These are phyloP conservation scores for Thunnus maccoyii DNA, from an alignment of 2,113 vertebrate species.

Conservation along the genomic window DNA sequence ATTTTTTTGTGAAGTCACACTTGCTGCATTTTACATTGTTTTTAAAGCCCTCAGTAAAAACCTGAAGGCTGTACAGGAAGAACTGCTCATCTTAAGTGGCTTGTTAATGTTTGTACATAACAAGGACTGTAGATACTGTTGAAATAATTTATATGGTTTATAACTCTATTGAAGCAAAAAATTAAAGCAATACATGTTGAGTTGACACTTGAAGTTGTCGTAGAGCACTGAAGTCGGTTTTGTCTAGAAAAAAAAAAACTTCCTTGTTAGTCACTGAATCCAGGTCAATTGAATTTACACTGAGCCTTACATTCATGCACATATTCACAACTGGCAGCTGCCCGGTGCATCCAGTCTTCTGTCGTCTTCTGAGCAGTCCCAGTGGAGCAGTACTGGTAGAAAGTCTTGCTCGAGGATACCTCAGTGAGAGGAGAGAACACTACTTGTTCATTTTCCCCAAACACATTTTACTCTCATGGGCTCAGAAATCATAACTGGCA, in stretches of 20 bases:
- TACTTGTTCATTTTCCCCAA: slow-evolving; percentile 17
- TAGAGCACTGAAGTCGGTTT: slow-evolving; percentile 18
- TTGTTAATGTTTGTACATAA: slow-evolving; percentile 68
- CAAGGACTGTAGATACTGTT: slow-evolving; percentile 55
- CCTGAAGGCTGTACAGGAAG: slow-evolving; percentile 25
- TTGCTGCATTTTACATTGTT: slow-evolving; percentile 55
- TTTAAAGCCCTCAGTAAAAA: slow-evolving; percentile 46
- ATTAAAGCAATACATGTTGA: slow-evolving; percentile 46
- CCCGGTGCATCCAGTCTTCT: neutral
- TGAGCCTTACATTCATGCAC: neutral
- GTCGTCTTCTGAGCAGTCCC: neutral
- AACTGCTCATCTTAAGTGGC: slow-evolving; percentile 20
- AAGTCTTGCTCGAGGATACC: neutral
- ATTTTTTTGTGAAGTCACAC: slow-evolving; percentile 39
- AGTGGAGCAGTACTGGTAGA: neutral
- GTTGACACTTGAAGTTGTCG: slow-evolving; percentile 1
- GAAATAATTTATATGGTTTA: slow-evolving; percentile 56
- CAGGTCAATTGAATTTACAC: neutral
- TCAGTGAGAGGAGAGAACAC: slow-evolving; percentile 3
- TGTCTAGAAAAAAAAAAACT: slow-evolving; percentile 6
- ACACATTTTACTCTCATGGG: neutral
- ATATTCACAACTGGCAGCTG: slow-evolving; percentile 4
- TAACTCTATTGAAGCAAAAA: slow-evolving; percentile 30
- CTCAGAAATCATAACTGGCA: slow-evolving; percentile 40
- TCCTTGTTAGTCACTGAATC: neutral